phyloP scores from a whole-genome alignment of 2,797 vertebrate genomes.

The Cyclopterus lumpus region DNA sequence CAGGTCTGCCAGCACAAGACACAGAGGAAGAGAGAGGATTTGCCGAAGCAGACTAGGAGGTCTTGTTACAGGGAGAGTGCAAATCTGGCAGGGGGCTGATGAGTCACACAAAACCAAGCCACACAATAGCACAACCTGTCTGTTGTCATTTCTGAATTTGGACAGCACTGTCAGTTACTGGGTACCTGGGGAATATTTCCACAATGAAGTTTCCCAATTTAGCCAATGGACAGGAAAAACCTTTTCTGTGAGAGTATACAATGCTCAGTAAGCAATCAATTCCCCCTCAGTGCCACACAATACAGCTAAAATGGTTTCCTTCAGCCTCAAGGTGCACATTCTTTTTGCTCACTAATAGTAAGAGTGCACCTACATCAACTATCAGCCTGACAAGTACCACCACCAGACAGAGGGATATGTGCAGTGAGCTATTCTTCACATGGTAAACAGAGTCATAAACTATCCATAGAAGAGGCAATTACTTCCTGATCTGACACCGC shows the following conservation, averaged over 20 bases:
- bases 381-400: conserved; percentile 48
- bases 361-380: conserved; percentile 50
- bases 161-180: conserved; percentile 28
- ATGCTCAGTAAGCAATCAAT: conserved; percentile 56
- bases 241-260: conserved; percentile 41
- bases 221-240: conserved; percentile 40
- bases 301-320: conserved; percentile 51
- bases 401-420: conserved; percentile 46
- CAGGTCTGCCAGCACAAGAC: conserved; percentile 64
- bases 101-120: conserved; percentile 53
- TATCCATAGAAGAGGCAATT: conserved; percentile 85
- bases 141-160: conserved; percentile 51
- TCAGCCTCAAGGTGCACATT: conserved; percentile 57
- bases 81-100: conserved; percentile 64
- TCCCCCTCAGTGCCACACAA: conserved; percentile 42
- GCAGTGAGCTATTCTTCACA: conserved; percentile 67
- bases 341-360: conserved; percentile 64
- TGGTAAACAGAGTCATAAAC: conserved; percentile 86
- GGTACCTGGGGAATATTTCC: conserved; percentile 48
- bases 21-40: conserved; percentile 63
- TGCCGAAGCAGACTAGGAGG: conserved; percentile 67
- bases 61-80: conserved; percentile 53
- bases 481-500: conserved; percentile 84
- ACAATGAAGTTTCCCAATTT: conserved; percentile 55
- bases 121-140: conserved; percentile 55